These are phyloP conservation scores for Tryphoninae sp. DNA, from an alignment of 2,888 invertebrate species.

Conservation along the genomic window DNA sequence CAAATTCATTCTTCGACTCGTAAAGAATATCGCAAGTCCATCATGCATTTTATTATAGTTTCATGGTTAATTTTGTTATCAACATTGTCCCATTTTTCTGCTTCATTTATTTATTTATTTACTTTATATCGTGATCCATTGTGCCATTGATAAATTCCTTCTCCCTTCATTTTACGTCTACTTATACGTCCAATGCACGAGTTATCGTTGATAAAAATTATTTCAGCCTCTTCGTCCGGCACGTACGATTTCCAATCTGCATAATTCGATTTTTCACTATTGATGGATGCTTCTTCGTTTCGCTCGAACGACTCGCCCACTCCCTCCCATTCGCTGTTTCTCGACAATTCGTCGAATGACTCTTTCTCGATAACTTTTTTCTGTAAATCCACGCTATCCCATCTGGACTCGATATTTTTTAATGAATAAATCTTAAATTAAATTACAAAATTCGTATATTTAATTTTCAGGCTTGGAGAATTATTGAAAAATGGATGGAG, in stretches of 20 bases:
- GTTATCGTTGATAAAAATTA: constrained; percentile 84
- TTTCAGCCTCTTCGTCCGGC: constrained; percentile 81
- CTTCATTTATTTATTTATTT: constrained; percentile 46
- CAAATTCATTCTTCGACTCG: no score
- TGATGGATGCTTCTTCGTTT: not conserved
- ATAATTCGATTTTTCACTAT: not conserved
- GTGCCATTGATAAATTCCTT: constrained; percentile 84
- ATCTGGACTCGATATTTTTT: constrained; percentile 51
- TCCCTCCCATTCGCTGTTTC: not conserved
- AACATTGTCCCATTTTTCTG: not conserved
- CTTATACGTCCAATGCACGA: constrained; percentile 83
- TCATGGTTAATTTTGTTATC: no score
- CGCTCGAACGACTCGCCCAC: constrained; percentile 11
- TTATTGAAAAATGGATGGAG: not conserved
- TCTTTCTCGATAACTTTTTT: constrained; percentile 36
- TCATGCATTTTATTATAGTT: not conserved
- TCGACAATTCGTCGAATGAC: constrained; percentile 14
- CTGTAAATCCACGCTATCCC: constrained; percentile 62
- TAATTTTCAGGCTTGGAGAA: not conserved
- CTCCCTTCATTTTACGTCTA: constrained; percentile 84
- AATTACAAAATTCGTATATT: not conserved
- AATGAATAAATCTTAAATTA: not conserved
- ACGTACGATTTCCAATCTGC: constrained; percentile 60
- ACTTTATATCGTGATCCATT: constrained; percentile 84
- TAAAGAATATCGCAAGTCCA: no score